Base-by-base conservation (phyloP, 2,888 invertebrate genomes). In the Latrodectus elegans region DNA sequence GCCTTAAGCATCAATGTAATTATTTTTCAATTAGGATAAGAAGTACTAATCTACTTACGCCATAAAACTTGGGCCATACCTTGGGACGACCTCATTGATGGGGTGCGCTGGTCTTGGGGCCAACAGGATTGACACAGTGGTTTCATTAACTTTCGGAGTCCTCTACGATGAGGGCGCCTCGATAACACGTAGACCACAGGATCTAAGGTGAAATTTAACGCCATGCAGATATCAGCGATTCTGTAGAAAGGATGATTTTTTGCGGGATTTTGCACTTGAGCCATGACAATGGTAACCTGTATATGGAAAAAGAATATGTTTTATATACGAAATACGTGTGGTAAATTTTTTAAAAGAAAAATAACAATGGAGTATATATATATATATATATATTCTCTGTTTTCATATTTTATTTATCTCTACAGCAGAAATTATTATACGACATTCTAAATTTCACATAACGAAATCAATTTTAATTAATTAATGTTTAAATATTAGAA, bases 151-250 rank as follows among this genome's bases (percentile, higher is more conserved):
- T 71, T 76, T 0, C 84, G 71, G 22, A 89, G 78, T 1, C 88
- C 82, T 14, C 78, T 52, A 9, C 88, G 72, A 67, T 89, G 88
- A 0, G 88, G 84, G 11, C 89, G 79, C 17, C 89, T 80, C 3
- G 88, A 88, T 38, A 89, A 60, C 0, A 89, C 89, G 52, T 86
- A 89, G 26, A 90, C 84, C 0, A 85, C 95, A 1, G 97, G 97
- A 92, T 97, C 95, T 89, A 96, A 93, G 53, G 95, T 95, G 92
- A 96, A 97, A 93, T 97, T 96, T 77, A 96, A 92, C 78, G 95
- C 94, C 93, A 96, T 95, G 84, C 96, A 93, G 84, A 95, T 92
- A 92, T 97, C 96, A 2, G 96, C 95, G 14, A 95, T 91, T 26
- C 93, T 92, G 88, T 94, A 94, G 88, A 94, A 94, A 68, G 93